These are phyloP conservation scores for Agrotis puta DNA, from an alignment of 2,888 invertebrate species.

Conservation along the genomic window DNA sequence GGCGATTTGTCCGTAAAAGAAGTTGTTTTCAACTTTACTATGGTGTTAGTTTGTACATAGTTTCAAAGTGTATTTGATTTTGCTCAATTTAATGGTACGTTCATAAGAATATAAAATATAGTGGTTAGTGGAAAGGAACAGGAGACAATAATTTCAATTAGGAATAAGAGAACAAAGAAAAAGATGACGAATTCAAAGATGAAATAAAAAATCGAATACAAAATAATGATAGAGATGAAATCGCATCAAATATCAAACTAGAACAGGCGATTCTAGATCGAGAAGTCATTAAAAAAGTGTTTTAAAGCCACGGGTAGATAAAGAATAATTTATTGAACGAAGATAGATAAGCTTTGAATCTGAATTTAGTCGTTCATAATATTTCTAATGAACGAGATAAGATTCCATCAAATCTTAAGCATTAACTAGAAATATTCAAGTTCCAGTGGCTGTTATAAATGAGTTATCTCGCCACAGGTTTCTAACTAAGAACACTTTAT, in stretches of 20 bases:
- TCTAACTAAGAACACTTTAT: background rate
- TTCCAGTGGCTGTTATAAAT: background rate
- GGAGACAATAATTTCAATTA: too few species aligned
- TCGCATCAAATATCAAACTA: background rate
- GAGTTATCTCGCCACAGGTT: conserved; percentile 10
- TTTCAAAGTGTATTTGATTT: conserved; percentile 12
- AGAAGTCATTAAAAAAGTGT: background rate
- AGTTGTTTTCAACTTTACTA: background rate
- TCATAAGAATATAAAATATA: background rate
- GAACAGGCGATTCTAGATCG: background rate
- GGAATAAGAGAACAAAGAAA: background rate
- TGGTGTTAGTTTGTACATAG: background rate
- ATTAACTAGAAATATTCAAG: background rate
- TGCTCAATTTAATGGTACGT: background rate
- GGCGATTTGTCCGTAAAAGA: conserved; percentile 43
- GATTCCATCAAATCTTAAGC: conserved; percentile 7
- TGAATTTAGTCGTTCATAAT: conserved; percentile 13
- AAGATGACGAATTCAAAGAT: background rate
- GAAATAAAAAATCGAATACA: background rate
- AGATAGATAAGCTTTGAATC: conserved; percentile 16
- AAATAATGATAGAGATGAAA: background rate
- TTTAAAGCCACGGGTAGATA: conserved; percentile 6
- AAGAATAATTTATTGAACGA: conserved; percentile 25
- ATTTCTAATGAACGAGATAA: conserved; percentile 35
- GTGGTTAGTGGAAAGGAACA: background rate